Evolutionary conservation across 2,113 vertebrate genomes (phyloP).

Genomic region (Pituophis catenifer): DNA sequence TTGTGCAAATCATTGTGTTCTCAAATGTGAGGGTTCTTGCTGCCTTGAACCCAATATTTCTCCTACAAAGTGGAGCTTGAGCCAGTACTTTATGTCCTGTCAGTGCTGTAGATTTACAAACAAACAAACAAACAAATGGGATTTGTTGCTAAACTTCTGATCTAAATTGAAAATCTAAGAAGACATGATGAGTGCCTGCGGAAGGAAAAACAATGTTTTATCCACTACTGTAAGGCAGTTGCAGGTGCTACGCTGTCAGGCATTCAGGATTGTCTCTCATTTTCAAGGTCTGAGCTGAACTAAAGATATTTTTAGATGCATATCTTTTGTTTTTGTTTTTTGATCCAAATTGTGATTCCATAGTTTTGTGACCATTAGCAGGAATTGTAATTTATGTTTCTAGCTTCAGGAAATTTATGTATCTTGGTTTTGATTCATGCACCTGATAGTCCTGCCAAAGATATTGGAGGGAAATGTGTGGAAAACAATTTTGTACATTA

Average conservation of each 20-base stretch:
- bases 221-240: neutral
- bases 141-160: neutral
- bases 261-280: neutral
- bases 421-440: neutral
- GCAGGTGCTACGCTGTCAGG: neutral
- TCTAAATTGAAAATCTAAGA: neutral
- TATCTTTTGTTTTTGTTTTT: constrained; percentile 1
- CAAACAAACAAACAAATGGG: neutral
- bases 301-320: constrained; percentile 5
- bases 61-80: constrained; percentile 19
- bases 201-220: neutral
- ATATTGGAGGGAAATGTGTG: neutral
- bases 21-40: neutral
- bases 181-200: neutral
- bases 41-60: constrained; percentile 2
- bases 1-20: constrained; percentile 6
- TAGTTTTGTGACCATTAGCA: neutral
- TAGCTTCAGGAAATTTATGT: neutral
- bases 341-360: accelerated
- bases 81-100: neutral
- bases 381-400: neutral
- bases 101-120: accelerated
- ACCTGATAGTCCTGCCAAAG: neutral
- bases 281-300: constrained; percentile 16
- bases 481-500: neutral